Percentiles rank a stretch among this genome's conserved stretches.
Evolutionary conservation across 2,113 vertebrate species (phyloP).

Genomic region (Tympanuchus pallidicinctus): DNA sequence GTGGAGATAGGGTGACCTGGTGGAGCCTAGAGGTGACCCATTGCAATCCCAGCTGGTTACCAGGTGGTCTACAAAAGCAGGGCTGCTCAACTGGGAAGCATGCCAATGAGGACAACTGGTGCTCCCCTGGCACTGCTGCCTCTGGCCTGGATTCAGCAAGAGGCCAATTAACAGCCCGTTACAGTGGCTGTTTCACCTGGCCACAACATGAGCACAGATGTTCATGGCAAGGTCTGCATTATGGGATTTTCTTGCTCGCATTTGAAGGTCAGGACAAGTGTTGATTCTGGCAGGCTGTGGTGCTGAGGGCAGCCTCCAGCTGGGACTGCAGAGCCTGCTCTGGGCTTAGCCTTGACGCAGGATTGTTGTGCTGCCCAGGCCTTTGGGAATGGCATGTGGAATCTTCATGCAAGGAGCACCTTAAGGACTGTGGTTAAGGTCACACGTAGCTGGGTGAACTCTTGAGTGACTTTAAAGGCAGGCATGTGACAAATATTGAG

Average conservation of each 20-base stretch:
- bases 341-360: rapidly evolving
- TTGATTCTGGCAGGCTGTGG: not conserved
- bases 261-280: not conserved
- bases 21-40: not conserved
- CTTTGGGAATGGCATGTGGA: not conserved
- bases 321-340: not conserved
- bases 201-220: not conserved
- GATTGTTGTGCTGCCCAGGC: not conserved
- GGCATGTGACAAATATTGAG: not conserved
- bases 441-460: not conserved
- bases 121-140: not conserved
- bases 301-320: not conserved
- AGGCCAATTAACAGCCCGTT: not conserved
- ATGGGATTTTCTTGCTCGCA: not conserved
- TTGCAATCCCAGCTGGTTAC: not conserved
- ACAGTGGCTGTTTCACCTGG: conserved; percentile 1
- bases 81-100: not conserved
- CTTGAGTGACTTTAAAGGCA: not conserved
- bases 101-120: rapidly evolving
- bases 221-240: not conserved
- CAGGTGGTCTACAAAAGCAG: not conserved
- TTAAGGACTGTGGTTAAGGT: not conserved
- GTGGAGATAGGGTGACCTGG: not conserved
- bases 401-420: not conserved
- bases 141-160: not conserved